These are phyloP conservation scores for Athrips mouffetella DNA, from an alignment of 2,888 invertebrate species.

Conservation along the genomic window DNA sequence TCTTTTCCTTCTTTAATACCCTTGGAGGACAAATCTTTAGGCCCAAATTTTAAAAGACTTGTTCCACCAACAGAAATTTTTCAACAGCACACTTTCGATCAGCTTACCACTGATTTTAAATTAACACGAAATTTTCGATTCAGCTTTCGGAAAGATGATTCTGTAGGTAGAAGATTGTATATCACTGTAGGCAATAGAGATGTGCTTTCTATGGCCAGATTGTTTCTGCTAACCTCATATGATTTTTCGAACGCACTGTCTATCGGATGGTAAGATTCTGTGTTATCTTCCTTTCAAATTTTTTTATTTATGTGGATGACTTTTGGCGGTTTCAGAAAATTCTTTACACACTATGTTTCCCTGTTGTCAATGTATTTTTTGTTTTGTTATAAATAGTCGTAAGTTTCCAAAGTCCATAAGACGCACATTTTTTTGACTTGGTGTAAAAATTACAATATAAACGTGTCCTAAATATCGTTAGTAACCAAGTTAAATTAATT, in stretches of 20 bases:
- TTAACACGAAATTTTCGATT: slow-evolving; percentile 17
- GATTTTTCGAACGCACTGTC: slow-evolving; percentile 64
- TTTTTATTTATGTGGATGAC: slow-evolving; percentile 38
- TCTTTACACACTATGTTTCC: neutral
- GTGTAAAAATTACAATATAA: slow-evolving; percentile 23
- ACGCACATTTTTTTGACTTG: slow-evolving; percentile 54
- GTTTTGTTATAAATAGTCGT: no score
- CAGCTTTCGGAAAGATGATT: slow-evolving; percentile 12
- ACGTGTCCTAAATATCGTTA: no score
- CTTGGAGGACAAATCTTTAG: slow-evolving; percentile 59
- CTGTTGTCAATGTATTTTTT: neutral
- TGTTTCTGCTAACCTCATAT: slow-evolving; percentile 58
- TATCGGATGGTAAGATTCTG: slow-evolving; percentile 68
- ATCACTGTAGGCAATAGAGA: slow-evolving; percentile 40
- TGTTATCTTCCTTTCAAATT: slow-evolving; percentile 45
- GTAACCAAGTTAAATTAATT: slow-evolving; percentile 45
- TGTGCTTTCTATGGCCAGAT: slow-evolving; percentile 51
- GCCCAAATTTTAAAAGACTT: slow-evolving; percentile 30
- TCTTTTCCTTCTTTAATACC: slow-evolving; percentile 14
- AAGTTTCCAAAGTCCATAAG: slow-evolving; percentile 54
- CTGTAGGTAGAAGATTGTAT: slow-evolving; percentile 24
- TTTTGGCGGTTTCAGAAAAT: slow-evolving; percentile 61
- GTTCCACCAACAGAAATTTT: slow-evolving; percentile 27
- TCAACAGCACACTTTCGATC: slow-evolving; percentile 24
- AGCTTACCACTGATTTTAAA: slow-evolving; percentile 36